Conservation (phyloP, 1,140 invertebrate species). For the Pogonomyrmex californicus region DNA sequence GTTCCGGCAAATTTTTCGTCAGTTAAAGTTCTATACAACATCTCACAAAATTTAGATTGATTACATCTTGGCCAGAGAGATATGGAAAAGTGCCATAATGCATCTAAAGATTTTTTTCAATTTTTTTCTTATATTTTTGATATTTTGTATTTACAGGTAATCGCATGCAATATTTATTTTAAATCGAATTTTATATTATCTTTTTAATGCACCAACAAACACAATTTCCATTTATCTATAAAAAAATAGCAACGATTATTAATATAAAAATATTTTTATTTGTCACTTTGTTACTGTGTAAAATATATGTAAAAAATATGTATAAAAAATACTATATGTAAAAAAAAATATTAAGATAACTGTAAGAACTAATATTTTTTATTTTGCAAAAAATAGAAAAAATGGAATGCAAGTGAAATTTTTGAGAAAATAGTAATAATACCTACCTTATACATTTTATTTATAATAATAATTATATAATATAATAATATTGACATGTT, state of each 20-base stretch:
- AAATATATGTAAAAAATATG: too few relatives aligned
- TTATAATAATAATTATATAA: too few relatives aligned
- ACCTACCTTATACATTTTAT: too few relatives aligned
- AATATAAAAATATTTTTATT: not conserved
- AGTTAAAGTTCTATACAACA: not conserved
- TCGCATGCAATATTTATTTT: not conserved
- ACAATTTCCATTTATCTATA: not conserved
- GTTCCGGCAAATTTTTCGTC: conserved; percentile 3
- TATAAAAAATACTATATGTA: too few relatives aligned
- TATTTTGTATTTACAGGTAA: not conserved
- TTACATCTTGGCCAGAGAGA: not conserved
- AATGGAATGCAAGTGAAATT: too few relatives aligned
- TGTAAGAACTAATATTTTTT: too few relatives aligned
- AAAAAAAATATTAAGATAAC: too few relatives aligned
- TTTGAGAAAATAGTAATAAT: too few relatives aligned
- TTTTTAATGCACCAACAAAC: not conserved
- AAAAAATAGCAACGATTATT: not conserved
- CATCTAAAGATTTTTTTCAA: not conserved
- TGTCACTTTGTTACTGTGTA: not conserved
- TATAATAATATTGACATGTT: too few relatives aligned
- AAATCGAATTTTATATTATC: not conserved
- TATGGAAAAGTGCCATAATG: not conserved
- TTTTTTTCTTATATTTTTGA: not conserved
- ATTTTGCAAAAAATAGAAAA: too few relatives aligned
- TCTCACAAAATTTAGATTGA: conserved; percentile 5